These are phyloP conservation scores for Chionoecetes opilio DNA, from an alignment of 1,140 invertebrate species.

Conservation along the genomic window DNA sequence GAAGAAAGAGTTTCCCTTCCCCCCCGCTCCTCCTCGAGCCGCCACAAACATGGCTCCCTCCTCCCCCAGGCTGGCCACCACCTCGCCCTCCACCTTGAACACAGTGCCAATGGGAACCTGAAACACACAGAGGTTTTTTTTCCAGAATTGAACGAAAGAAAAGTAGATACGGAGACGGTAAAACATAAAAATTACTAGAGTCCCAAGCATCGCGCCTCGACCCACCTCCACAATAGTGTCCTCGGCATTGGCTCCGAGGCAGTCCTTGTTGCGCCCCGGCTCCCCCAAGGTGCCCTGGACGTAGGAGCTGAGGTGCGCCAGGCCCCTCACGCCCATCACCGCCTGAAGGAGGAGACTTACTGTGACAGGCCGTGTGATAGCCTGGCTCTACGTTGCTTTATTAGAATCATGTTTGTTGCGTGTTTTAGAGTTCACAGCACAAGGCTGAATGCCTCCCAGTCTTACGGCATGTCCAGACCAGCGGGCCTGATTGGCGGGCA, in stretches of 20 bases:
- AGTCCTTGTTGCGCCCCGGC: slow-evolving; percentile 90
- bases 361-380: no score
- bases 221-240: slow-evolving; percentile 89
- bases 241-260: slow-evolving; percentile 93
- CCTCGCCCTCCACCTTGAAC: slow-evolving; percentile 87
- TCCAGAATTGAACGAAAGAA: background rate
- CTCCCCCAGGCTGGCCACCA: slow-evolving; percentile 89
- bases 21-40: slow-evolving; percentile 96
- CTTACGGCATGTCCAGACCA: no score
- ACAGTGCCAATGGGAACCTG: slow-evolving; percentile 95
- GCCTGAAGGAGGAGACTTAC: slow-evolving; percentile 84
- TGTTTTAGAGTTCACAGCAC: no score
- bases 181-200: no score
- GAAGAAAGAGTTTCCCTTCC: slow-evolving; percentile 97
- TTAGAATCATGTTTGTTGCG: no score
- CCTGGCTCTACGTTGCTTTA: no score
- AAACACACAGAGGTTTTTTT: no score
- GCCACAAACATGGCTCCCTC: slow-evolving; percentile 94
- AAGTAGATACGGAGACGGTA: background rate
- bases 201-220: background rate
- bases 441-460: no score
- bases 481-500: no score
- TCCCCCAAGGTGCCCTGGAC: slow-evolving; percentile 89
- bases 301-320: slow-evolving; percentile 88
- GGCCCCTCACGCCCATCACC: slow-evolving; percentile 88